Percentiles rank a stretch among this genome's conserved stretches.
phyloP scores from a whole-genome alignment of 2,888 invertebrate species.

The Griposia aprilina region DNA sequence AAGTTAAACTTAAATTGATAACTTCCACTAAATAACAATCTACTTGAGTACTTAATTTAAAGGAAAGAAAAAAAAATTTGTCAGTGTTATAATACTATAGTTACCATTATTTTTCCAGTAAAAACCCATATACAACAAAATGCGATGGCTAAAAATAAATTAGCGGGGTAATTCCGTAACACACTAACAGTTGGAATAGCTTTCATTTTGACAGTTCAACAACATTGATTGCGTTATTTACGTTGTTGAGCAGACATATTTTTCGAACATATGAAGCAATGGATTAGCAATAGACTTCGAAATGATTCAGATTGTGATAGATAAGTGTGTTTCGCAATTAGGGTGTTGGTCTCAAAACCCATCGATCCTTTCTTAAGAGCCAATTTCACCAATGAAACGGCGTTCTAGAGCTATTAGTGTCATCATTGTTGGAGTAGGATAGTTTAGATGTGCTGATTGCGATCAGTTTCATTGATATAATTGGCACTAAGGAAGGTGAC shows the following conservation, averaged over 20 bases:
- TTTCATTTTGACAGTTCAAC: no score
- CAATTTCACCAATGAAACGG: no score
- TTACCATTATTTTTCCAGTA: no score
- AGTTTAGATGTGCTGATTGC: neutral
- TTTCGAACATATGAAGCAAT: no score
- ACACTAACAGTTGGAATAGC: no score
- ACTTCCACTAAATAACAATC: neutral
- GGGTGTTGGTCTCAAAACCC: neutral
- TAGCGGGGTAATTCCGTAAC: no score
- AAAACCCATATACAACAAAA: neutral
- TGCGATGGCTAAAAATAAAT: neutral
- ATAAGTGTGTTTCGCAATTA: no score
- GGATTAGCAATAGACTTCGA: no score
- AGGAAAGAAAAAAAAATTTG: neutral
- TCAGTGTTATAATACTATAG: neutral
- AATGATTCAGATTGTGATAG: no score
- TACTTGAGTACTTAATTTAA: neutral
- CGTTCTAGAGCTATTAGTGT: neutral
- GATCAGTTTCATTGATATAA: neutral
- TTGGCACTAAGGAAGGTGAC: neutral
- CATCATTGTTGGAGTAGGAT: neutral
- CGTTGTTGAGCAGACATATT: no score
- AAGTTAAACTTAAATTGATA: neutral
- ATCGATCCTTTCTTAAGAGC: neutral
- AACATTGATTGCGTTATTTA: no score